Evolutionary conservation across 2,888 invertebrate genomes (phyloP), one percentile per base, ranked within the genome.

Genomic region (Smittia sp.): DNA sequence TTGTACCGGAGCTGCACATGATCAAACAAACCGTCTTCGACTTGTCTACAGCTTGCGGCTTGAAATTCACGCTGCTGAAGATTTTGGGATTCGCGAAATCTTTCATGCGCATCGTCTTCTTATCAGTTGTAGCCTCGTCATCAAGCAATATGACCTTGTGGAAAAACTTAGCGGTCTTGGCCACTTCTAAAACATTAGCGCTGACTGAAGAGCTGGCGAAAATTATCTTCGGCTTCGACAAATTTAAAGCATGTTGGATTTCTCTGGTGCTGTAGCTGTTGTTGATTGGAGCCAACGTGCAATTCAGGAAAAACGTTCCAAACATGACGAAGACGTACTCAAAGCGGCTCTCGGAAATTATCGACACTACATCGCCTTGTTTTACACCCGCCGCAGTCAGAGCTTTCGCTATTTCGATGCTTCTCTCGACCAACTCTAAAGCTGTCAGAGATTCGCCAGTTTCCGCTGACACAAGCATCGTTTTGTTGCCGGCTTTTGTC

Each of bases 71-170:
- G 15, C 62, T 72, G 1, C 3, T 4, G 1, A 2, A 1, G 6
- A 18, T 22, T n/a, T 13, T 46, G 2, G 46, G 15, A 2, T 72
- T 58, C 6, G 18, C 15, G 15, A 72, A 72, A 7, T 72, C 62
- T 15, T 32, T 32, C 32, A 32, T 32, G 3, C 32, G 32, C 32
- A 32, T 32, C 20, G 39, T 15, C 7, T 13, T 62, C 4, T 15
- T 58, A 25, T 15, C 32, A 13, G 41, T 27, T 22, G 58, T 58
- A 79, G 80, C 83, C 72, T 85, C 84, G 25, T 46, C 15, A 15
- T 86, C 89, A 77, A 88, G 86, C 9, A 86, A 79, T 65, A 90
- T 83, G 7, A 90, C 77, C 74, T 85, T 84, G 76, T 86, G 80
- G 11, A 88, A 82, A 79, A 81, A 86, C 1, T 84, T 79, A 75